Conservation (phyloP, 2,113 vertebrate genomes). For the Rallus limicola region DNA sequence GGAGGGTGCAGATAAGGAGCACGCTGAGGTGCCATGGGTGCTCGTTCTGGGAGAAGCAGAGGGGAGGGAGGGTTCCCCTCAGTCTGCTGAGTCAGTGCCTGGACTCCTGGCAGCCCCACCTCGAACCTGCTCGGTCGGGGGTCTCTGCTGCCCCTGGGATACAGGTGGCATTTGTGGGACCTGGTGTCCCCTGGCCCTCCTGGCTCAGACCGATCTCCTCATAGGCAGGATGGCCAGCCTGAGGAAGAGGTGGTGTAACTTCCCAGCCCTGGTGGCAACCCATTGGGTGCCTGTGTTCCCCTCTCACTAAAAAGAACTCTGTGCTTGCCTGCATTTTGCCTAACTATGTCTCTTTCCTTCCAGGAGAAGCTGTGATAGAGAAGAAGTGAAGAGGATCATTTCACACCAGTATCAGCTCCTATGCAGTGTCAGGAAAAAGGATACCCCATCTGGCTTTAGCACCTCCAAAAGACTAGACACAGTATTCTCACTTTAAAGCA, state of each 20-base stretch:
- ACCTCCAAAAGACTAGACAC: conserved; percentile 61
- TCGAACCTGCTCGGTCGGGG: background rate
- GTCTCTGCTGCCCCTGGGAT: background rate
- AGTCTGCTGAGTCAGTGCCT: background rate
- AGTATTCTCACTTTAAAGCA: conserved; percentile 68
- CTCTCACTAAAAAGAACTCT: background rate
- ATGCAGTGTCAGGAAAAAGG: conserved; percentile 9
- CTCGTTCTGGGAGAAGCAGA: background rate
- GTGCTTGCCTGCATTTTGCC: background rate
- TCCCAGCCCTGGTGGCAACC: background rate
- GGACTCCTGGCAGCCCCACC: background rate
- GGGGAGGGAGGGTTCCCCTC: background rate
- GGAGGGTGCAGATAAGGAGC: background rate
- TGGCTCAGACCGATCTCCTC: background rate
- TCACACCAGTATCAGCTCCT: conserved; percentile 16
- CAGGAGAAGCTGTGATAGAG: conserved; percentile 82
- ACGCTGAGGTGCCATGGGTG: background rate
- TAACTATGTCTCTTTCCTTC: background rate
- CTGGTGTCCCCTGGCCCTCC: background rate
- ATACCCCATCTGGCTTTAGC: conserved; percentile 35
- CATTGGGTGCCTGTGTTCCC: background rate
- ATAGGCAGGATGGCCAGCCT: background rate
- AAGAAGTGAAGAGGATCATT: conserved; percentile 42
- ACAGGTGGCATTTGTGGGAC: background rate
- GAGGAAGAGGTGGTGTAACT: background rate